Base-by-base conservation (phyloP, 2,888 invertebrate species). In the Dasypolia templi region DNA sequence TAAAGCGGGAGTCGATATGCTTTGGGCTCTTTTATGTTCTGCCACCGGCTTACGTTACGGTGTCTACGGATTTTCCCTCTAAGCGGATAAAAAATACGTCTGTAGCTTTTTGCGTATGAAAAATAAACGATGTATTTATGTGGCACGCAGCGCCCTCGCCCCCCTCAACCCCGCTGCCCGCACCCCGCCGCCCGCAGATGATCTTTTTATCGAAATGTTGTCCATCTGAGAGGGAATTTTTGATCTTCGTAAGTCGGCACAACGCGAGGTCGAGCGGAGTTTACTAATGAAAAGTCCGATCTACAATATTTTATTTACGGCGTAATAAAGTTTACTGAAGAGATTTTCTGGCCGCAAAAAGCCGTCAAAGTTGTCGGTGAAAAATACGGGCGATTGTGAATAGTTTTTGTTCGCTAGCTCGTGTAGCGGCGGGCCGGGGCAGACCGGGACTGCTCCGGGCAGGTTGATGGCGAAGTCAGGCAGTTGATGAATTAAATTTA, bases 81-180 rank as follows among this genome's bases (percentile, higher is more conserved):
- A 91, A 92, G 91, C 89, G 91, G 92, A 93, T 93, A 88, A 93
- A 92, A 92, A 91, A 92, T 91, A 91, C 89, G 88, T 88, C 87
- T 87, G 86, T 81, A 87, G 89, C 86, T 88, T 89, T 90, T 89
- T 89, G 88, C 85, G 85, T 91, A 88, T 89, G 88, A 89, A 90
- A 91, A 88, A 90, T 89, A 89, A 89, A 89, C 83, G 88, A 87
- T 84, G 81, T 88, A 87, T 89, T 89, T 87, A 85, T 86, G 84
- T 76, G 81, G 72, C 79, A 81, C 81, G 85, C 79, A 76, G 77
- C 64, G 75, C 81, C 81, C 64, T n/a, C n/a, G n/a, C n/a, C 77
- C 63, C 39, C 6, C 22, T 6, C 22, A 22, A 9, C 42, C 59
- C 55, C 70, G 11, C 35, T 14, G 17, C 29, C 44, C n/a, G 0